Percentiles rank a stretch among this genome's conserved stretches.
Conservation (phyloP, 2,113 vertebrate species). For the Thermophis baileyi region DNA sequence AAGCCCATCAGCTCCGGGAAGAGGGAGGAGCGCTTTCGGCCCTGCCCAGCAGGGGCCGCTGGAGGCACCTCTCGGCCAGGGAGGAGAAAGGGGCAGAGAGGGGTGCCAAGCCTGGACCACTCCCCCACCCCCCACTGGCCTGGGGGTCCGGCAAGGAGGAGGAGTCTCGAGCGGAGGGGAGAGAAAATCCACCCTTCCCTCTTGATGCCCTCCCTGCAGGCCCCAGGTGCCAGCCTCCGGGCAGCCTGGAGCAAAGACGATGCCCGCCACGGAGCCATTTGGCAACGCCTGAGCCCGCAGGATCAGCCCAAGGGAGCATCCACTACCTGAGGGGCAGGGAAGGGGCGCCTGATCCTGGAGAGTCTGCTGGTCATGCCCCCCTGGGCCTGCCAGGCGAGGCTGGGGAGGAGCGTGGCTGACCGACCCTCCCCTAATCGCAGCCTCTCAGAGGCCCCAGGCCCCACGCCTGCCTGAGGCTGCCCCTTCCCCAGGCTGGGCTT, state of each 20-base stretch:
- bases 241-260: not conserved
- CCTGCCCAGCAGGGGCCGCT: not conserved
- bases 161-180: not conserved
- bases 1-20: conserved; percentile 85
- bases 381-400: not conserved
- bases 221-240: too few relatives aligned
- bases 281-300: too few relatives aligned
- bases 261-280: too few relatives aligned
- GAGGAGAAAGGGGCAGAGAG: not conserved
- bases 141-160: not conserved
- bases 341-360: not conserved
- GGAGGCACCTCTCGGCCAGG: not conserved
- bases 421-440: conserved; percentile 42
- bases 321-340: not conserved
- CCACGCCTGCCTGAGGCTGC: not conserved
- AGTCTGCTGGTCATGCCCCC: not conserved
- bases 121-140: not conserved
- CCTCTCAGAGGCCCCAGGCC: not conserved
- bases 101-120: not conserved
- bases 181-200: not conserved
- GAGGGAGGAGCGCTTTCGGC: conserved; percentile 68
- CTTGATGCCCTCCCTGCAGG: not conserved
- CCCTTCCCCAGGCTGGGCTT: conserved; percentile 17
- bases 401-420: not conserved
- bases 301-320: not conserved